Base-by-base conservation (phyloP, 2,113 vertebrate genomes). In the Atrichornis clamosus region DNA sequence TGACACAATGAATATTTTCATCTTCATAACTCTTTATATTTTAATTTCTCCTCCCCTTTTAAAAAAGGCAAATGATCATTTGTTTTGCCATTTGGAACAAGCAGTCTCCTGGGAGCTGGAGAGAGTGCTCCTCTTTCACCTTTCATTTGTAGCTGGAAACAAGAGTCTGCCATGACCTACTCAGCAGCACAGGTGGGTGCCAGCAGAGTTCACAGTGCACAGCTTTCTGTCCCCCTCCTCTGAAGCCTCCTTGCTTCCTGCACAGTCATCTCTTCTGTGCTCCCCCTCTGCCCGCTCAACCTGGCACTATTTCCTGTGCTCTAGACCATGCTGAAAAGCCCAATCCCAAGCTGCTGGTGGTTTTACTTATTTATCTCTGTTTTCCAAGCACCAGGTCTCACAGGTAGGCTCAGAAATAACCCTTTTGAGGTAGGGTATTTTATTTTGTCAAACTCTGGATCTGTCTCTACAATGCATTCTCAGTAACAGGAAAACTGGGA, bases 391-490 rank as follows among this genome's bases (percentile, higher is more conserved):
- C 13, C 28, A 44, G 15, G 10, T 24, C 52, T 62, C 32, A 22
- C 16, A 81, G 6, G 6, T 4, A 33, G 12, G 7, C 47, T 81
- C 50, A 88, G 27, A 28, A 88, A 58, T 50, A 0, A 16, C 13
- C 1, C 7, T 50, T 41, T 22, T 39, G 26, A 65, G 37, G 18
- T 1, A 52, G 1, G 7, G 17, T 22, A 39, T 92, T 84, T 6
- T 49, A 3, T 77, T 84, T 73, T 81, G 18, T 44, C 26, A 33
- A 5, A 32, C 11, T 67, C 39, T 72, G 28, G 6, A 32, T 89
- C 42, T 87, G 69, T 6, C 2, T 84, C 3, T 42, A 22, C 26
- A 79, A 22, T 35, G 27, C 0, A 0, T 64, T 18, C 15, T 42
- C 26, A 30, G 11, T 10, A 58, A 26, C 3, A 6, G 39, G 59